A percentile compares a stretch with the other conserved stretches of the same genome.
Evolutionary conservation across 2,113 vertebrate species (phyloP).

Genomic region (Mandrillus leucophaeus): DNA sequence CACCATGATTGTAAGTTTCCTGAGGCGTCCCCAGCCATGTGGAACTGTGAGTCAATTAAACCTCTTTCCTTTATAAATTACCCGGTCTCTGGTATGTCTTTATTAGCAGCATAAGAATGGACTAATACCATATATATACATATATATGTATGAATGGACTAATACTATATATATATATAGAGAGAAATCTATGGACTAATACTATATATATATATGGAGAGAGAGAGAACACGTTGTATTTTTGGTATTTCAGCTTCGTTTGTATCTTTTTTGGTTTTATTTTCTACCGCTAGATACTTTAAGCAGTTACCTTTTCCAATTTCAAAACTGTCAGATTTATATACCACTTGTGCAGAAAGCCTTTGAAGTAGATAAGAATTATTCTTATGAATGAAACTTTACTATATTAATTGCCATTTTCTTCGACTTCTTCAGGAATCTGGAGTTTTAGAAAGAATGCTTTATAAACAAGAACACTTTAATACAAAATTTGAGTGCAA

Average conservation of each 20-base stretch:
- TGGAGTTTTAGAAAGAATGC: neutral
- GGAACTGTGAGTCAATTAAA: too few species aligned
- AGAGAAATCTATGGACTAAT: too few species aligned
- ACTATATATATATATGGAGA: neutral
- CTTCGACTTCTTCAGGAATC: neutral
- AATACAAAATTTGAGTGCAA: conserved; percentile 3
- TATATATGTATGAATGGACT: too few species aligned
- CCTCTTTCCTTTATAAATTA: too few species aligned
- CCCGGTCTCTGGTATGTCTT: too few species aligned
- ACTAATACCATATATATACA: too few species aligned
- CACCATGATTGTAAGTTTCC: too few species aligned
- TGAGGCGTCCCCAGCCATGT: too few species aligned
- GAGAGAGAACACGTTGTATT: neutral
- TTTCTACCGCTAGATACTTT: neutral
- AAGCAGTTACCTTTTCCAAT: conserved; percentile 27
- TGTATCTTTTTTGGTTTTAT: conserved; percentile 47
- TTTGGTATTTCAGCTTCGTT: conserved; percentile 22
- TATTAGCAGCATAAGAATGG: too few species aligned
- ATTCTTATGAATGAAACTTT: conserved; percentile 31
- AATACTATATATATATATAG: too few species aligned
- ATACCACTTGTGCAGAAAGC: neutral
- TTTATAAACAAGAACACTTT: neutral
- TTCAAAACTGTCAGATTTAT: conserved; percentile 52
- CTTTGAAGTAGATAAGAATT: conserved; percentile 51
- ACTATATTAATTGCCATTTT: conserved; percentile 29